A percentile compares a stretch with the other conserved stretches of the same genome.
These are phyloP conservation scores for Nasonia giraulti DNA, from an alignment of 1,140 invertebrate species.

Conservation along the genomic window DNA sequence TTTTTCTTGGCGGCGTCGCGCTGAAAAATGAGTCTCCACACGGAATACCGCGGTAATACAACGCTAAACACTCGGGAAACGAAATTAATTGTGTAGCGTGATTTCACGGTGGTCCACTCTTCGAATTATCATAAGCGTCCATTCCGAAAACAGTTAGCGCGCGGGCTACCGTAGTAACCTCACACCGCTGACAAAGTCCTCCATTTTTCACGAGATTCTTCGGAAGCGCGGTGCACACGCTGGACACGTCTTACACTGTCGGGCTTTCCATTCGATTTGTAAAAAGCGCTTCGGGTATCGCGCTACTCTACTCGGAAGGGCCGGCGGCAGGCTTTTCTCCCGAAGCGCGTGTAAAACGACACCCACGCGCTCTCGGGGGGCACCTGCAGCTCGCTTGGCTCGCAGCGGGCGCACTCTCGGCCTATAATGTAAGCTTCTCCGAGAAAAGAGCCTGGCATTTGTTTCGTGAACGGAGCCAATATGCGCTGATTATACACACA, in stretches of 20 bases:
- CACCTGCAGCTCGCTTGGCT: slow-evolving; percentile 18
- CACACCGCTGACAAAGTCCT: background rate
- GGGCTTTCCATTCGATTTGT: slow-evolving; percentile 10
- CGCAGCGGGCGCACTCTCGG: background rate
- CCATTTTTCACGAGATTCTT: background rate
- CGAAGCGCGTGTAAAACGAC: slow-evolving; percentile 32
- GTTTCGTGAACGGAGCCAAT: slow-evolving; percentile 14
- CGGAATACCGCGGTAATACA: background rate
- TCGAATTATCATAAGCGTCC: background rate
- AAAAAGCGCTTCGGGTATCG: background rate
- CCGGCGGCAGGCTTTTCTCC: background rate
- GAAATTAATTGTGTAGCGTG: too few species aligned
- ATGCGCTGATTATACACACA: slow-evolving; percentile 11
- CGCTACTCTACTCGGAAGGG: slow-evolving; percentile 9
- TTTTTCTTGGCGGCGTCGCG: background rate
- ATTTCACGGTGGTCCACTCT: background rate
- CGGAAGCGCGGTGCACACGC: too few species aligned
- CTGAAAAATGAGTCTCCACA: background rate
- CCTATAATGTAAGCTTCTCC: background rate
- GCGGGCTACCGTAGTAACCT: background rate
- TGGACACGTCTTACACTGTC: too few species aligned
- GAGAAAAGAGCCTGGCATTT: background rate
- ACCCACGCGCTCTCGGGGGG: slow-evolving; percentile 22
- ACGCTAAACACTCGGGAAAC: too few species aligned
- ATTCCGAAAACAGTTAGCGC: background rate